Percentiles rank a stretch among this genome's conserved stretches.
These are phyloP conservation scores for Salvelinus alpinus DNA, from an alignment of 2,113 vertebrate genomes.

Conservation along the genomic window DNA sequence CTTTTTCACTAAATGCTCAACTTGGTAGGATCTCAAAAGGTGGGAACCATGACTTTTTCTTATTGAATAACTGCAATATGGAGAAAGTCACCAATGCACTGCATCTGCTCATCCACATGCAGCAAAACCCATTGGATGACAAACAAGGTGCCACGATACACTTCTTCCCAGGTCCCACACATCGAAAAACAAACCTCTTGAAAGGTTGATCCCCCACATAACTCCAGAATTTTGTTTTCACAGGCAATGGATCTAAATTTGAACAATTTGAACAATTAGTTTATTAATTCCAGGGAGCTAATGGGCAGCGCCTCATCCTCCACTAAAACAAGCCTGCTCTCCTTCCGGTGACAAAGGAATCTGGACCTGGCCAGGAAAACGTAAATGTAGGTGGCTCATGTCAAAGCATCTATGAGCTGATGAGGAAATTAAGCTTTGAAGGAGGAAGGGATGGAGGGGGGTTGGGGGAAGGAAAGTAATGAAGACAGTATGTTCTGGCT, in stretches of 20 bases:
- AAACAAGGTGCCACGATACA: too few relatives aligned
- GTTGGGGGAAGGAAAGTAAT: conserved; percentile 20
- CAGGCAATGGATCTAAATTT: not conserved
- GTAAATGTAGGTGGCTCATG: conserved; percentile 18
- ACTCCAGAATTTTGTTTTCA: not conserved
- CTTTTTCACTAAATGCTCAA: not conserved
- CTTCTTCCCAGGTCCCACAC: too few relatives aligned
- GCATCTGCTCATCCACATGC: too few relatives aligned
- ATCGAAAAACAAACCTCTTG: too few relatives aligned
- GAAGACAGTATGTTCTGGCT: conserved; percentile 33
- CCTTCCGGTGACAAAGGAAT: conserved; percentile 1
- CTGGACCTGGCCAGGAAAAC: conserved; percentile 18
- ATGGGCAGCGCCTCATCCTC: not conserved
- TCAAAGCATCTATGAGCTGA: conserved; percentile 31
- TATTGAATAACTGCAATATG: too few relatives aligned
- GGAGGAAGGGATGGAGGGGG: not conserved
- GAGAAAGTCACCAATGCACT: too few relatives aligned
- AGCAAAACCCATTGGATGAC: too few relatives aligned
- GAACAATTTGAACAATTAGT: not conserved
- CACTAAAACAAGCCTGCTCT: conserved; percentile 10
- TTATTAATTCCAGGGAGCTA: not conserved
- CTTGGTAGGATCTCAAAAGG: not conserved
- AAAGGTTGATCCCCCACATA: too few relatives aligned
- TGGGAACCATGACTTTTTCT: too few relatives aligned
- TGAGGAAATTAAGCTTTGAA: conserved; percentile 27